Evolutionary conservation across 2,113 vertebrate species (phyloP), one percentile per base, ranked within the genome.

Genomic region (Aphyosemion australe): DNA sequence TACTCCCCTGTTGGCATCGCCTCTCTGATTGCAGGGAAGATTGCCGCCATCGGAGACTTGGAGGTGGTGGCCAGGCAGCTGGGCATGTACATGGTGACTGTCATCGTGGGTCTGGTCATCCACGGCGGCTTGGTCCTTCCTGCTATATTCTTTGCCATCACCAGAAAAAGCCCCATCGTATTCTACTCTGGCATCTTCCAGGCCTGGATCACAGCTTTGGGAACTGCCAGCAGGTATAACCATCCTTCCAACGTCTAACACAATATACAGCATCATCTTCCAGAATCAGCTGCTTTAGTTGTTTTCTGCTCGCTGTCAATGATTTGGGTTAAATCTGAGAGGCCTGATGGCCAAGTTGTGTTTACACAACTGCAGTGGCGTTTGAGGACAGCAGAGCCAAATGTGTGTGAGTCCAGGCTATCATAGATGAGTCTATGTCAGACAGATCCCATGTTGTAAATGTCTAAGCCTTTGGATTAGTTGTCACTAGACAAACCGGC

Each of bases 1-100:
- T 94, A 95, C 70, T 94, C 94, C 6, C 93, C 94, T 0, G 1
- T 93, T 0, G 94, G 94, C 69, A 95, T 94, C 1, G 93, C 93
- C 55, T 94, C 93, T 7, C 90, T 94, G 69, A 95, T 95, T 14
- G 91, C 92, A 2, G 94, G 94, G 13, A 94, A 95, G 82, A 94
- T 95, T 0, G 94, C 94, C 0, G 93, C 85, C 34, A 94, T 94
- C n/a, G 92, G 91, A 31, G 91, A 94, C 82, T 79, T 94, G 84
- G 93, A 94, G 84, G 41, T 85, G 45, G 91, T 94, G 37, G 94
- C 93, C 0, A 61, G 90, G 61, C 94, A 95, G 85, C 90, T 95
- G 46, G 93, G 94, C 75, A 91, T 94, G 93, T 95, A 95, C 89
- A 94, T 94, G 93, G 90, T 95, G 76, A 94, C 94, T 0, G 94